phyloP scores from a whole-genome alignment of 2,888 invertebrate genomes.

The Agelastica alni region DNA sequence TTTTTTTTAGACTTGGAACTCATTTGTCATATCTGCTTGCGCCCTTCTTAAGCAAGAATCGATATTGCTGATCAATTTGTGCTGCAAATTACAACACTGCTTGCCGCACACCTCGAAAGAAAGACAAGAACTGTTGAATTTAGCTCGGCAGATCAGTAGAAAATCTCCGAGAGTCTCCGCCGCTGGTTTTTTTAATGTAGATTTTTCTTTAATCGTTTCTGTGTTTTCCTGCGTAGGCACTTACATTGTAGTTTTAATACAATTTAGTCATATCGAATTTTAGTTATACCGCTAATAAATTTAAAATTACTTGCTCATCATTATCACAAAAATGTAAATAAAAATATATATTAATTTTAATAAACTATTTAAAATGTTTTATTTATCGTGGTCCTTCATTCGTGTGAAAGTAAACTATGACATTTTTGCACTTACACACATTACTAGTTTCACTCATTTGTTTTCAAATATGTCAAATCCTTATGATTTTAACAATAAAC shows the following conservation, averaged over 20 bases:
- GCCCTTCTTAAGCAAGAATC: conserved; percentile 26
- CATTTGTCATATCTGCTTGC: conserved; percentile 28
- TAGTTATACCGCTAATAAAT: neutral
- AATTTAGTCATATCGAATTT: conserved; percentile 33
- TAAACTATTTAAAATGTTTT: neutral
- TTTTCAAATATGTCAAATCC: no score
- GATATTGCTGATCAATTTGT: conserved; percentile 18
- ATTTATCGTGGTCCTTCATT: neutral
- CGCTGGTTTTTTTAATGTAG: conserved; percentile 29
- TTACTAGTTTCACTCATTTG: no score
- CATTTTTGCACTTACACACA: no score
- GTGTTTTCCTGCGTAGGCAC: conserved; percentile 31
- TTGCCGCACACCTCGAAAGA: conserved; percentile 27
- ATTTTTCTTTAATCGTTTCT: conserved; percentile 28
- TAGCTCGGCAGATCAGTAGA: conserved; percentile 27
- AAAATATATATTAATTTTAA: neutral
- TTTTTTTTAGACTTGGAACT: conserved; percentile 28
- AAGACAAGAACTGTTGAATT: conserved; percentile 28
- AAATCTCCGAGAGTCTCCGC: conserved; percentile 26
- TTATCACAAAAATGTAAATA: no score
- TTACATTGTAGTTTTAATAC: conserved; percentile 32
- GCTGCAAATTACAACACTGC: conserved; percentile 29
- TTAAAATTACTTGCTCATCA: neutral
- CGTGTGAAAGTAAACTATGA: neutral
- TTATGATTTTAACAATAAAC: no score